Conservation (phyloP, 2,113 vertebrate genomes). For the Rhinolophus sinicus region DNA sequence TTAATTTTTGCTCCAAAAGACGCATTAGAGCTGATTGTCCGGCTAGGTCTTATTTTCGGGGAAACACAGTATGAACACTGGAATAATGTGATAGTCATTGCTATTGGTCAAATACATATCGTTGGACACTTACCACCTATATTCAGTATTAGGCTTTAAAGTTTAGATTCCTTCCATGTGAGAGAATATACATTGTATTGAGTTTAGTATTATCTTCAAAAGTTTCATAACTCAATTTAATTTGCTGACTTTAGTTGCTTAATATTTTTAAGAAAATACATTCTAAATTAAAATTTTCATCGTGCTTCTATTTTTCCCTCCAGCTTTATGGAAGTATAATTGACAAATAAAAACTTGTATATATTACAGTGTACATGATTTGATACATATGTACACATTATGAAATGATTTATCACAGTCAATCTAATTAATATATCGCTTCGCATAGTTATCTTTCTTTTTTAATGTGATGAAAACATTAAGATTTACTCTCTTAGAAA, state of each 20-base stretch:
- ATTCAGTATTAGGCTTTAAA: conserved; percentile 35
- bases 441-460: neutral
- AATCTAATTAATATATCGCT: neutral
- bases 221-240: conserved; percentile 17
- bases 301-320: neutral
- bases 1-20: too few species aligned
- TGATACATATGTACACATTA: neutral
- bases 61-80: neutral
- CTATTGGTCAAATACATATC: neutral
- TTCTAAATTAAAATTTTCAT: conserved; percentile 24
- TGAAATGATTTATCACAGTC: neutral
- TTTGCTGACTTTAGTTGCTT: conserved; percentile 18
- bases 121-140: neutral
- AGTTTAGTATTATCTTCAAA: conserved; percentile 12
- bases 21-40: too few species aligned
- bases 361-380: neutral
- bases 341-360: neutral
- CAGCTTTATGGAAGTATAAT: neutral
- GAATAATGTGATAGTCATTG: neutral
- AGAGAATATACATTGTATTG: conserved; percentile 34
- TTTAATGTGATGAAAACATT: conserved; percentile 3
- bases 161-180: neutral
- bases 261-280: conserved; percentile 33
- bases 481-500: neutral
- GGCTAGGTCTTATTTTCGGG: too few species aligned